These are phyloP conservation scores for Alauda arvensis DNA, from an alignment of 2,797 vertebrate species.

Conservation along the genomic window DNA sequence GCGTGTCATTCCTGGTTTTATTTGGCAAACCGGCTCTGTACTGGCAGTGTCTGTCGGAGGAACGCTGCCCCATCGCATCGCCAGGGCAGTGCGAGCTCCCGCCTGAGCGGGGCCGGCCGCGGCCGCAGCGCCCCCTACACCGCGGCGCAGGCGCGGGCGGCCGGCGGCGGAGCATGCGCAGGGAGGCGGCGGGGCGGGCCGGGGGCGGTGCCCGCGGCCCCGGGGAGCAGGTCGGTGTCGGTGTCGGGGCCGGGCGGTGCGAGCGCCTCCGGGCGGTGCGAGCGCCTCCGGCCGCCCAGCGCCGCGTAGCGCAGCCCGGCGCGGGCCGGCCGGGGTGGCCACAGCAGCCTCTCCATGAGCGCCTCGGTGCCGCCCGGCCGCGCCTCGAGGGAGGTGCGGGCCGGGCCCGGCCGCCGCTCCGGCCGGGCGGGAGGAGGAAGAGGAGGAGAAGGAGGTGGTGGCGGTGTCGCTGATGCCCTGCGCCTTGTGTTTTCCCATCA, in stretches of 20 bases:
- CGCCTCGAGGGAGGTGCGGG: not conserved
- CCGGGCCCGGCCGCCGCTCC: not conserved
- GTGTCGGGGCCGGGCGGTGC: not conserved
- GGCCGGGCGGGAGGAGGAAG: not conserved
- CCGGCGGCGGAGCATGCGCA: not conserved
- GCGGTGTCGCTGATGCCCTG: not conserved
- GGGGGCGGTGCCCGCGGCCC: not conserved
- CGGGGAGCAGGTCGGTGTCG: not conserved
- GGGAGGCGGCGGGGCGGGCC: not conserved
- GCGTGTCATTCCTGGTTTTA: not conserved
- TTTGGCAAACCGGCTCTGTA: not conserved
- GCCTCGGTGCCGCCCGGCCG: not conserved
- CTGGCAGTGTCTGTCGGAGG: rapidly evolving
- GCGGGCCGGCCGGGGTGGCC: not conserved
- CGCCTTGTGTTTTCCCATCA: not conserved
- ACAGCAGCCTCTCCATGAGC: not conserved
- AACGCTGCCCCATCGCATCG: rapidly evolving
- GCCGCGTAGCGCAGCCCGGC: not conserved
- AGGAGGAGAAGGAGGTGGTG: too few species aligned
- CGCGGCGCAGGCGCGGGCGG: not conserved
- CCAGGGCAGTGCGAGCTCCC: rapidly evolving
- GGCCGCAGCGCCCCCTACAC: not conserved
- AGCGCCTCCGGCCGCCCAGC: rapidly evolving
- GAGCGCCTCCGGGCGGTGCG: not conserved
- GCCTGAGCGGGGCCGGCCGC: rapidly evolving